Evolutionary conservation across 2,888 invertebrate species (phyloP), one percentile per base, ranked within the genome.

Genomic region (Polylopha cassiicola): DNA sequence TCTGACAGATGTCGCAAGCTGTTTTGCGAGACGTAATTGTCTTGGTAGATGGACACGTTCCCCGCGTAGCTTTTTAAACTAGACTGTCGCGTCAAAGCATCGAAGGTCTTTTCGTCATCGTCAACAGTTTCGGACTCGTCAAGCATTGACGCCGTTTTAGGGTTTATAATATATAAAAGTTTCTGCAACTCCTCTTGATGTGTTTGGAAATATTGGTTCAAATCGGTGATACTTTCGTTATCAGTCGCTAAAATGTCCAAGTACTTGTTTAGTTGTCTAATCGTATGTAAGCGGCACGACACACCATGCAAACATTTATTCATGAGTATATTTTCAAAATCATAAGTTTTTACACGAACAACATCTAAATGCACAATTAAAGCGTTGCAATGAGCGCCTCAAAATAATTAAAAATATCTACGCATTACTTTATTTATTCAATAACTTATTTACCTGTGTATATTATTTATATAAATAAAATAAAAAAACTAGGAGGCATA

Each of bases 201-300:
- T 20, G 61, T 61, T 47, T 73, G 71, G 44, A 79, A 84, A 37
- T 84, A 85, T 37, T 76, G 61, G 44, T 73, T 77, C 44, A 84
- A 53, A 50, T 82, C 84, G 3, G 74, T 66, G 1, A 70, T 67
- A 27, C 63, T 80, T 34, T 84, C 82, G 36, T 86, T 79, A 37
- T 82, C 79, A 8, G 84, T 78, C 54, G 82, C 87, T 59, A 89
- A 77, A 80, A 89, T 88, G 76, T 89, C 88, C 75, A 89, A 80
- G 70, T 88, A 89, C 58, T 88, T 88, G 71, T 76, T 81, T 64
- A 86, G 68, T 65, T 86, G 82, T 66, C 86, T 86, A 67, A 54
- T 49, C 56, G 51, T 53, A 61, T 65, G 44, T 48, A 60, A 65
- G 60, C 58, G 49, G 61, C 74, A 79, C 74, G 57, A 71, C 82